A percentile compares a stretch with the other conserved stretches of the same genome.
Evolutionary conservation across 1,140 invertebrate species (phyloP).

Genomic region (Lepidurus couesii): DNA sequence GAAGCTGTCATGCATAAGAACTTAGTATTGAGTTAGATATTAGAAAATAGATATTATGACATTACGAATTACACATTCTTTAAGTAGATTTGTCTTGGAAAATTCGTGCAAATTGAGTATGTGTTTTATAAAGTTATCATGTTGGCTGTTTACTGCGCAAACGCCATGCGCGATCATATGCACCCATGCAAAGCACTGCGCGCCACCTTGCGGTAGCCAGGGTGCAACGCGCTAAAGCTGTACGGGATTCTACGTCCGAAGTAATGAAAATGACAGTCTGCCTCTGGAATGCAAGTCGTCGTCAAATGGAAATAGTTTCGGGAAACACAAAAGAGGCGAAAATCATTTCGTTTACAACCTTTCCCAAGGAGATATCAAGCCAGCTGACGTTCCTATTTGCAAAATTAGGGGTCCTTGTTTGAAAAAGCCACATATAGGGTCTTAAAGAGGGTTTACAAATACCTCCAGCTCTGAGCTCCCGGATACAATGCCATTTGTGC

Average conservation of each 20-base stretch:
- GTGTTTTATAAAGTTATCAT: too few species aligned
- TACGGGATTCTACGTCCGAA: not conserved
- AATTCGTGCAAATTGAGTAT: too few species aligned
- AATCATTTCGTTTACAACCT: not conserved
- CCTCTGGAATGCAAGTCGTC: not conserved
- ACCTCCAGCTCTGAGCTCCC: not conserved
- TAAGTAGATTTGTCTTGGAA: too few species aligned
- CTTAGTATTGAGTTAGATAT: too few species aligned
- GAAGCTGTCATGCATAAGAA: too few species aligned
- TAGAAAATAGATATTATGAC: too few species aligned
- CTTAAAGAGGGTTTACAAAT: not conserved
- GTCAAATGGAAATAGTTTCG: not conserved
- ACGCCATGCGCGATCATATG: too few species aligned
- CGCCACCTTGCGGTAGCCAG: too few species aligned
- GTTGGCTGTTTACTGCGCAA: too few species aligned
- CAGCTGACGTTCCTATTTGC: slow-evolving; percentile 14
- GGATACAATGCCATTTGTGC: not conserved
- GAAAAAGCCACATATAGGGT: not conserved
- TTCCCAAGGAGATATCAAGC: not conserved
- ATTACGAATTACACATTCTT: too few species aligned
- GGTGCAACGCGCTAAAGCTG: too few species aligned
- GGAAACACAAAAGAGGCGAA: not conserved
- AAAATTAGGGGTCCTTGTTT: not conserved
- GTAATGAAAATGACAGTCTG: not conserved
- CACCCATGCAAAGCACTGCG: too few species aligned